Base-by-base conservation (phyloP, 1,140 invertebrate species). In the Ceratosolen fusciceps region DNA sequence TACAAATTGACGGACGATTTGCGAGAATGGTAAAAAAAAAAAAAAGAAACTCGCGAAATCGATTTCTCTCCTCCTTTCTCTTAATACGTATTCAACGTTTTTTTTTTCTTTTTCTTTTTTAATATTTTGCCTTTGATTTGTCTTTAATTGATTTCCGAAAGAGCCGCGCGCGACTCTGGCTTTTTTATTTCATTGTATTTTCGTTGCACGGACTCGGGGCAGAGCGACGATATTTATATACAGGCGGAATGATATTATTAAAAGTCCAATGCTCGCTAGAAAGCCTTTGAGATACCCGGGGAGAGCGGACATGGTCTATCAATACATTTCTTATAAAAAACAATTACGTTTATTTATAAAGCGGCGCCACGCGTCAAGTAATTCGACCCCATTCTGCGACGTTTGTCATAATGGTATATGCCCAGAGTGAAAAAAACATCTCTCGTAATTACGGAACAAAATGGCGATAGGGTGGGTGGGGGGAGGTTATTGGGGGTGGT, bases 321-420 rank as follows among this genome's bases (percentile, higher is more conserved):
- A 39, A 79, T 73, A 37, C 54, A 73, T 70, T 70, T 73, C 58
- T 65, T 79, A 72, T 73, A 73, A 58, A 73, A 79, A 72, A 72
- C 19, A 79, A 47, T 67, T 52, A 60, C 54, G 70, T 77, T 77
- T 68, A 77, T 71, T 77, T 77, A 77, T 77, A 77, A 60, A 77
- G 75, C 54, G 71, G 71, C n/a, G n/a, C n/a, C n/a, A n/a, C n/a
- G n/a, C n/a, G n/a, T n/a, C n/a, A n/a, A n/a, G n/a, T n/a, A n/a
- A n/a, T n/a, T n/a, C n/a, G n/a, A n/a, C n/a, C n/a, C n/a, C n/a
- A n/a, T n/a, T n/a, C n/a, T n/a, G n/a, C n/a, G n/a, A n/a, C n/a
- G n/a, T n/a, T n/a, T n/a, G n/a, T n/a, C n/a, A n/a, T n/a, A n/a
- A n/a, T n/a, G n/a, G n/a, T n/a, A n/a, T n/a, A n/a, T n/a, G n/a